phyloP scores from a whole-genome alignment of 2,888 invertebrate genomes.

The Cheilosia vernalis region DNA sequence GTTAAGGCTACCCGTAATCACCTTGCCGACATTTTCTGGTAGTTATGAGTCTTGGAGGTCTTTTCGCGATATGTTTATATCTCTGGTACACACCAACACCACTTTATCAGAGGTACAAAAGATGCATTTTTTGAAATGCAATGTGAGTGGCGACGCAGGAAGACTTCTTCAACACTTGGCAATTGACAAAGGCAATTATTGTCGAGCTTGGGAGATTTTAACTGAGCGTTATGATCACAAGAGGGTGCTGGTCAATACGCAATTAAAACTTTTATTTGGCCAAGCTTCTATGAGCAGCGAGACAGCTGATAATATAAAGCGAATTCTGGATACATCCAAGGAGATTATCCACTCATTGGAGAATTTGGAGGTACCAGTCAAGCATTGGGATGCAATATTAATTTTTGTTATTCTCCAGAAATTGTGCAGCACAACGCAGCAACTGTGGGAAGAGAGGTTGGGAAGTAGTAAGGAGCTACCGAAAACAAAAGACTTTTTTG shows the following conservation, averaged over 20 bases:
- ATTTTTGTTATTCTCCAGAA: not conserved
- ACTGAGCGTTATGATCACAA: constrained; percentile 5
- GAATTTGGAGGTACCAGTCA: not conserved
- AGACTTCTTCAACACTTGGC: not conserved
- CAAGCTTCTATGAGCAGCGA: not conserved
- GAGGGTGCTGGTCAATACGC: constrained; percentile 3
- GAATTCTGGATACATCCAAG: not conserved
- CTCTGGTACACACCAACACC: not conserved
- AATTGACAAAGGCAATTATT: constrained; percentile 3
- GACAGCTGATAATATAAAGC: not conserved
- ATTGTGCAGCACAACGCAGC: not conserved
- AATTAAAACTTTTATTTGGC: not conserved
- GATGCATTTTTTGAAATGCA: not conserved
- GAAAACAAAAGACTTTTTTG: not conserved
- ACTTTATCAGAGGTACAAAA: not conserved
- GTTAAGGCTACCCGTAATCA: not conserved
- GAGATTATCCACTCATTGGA: not conserved
- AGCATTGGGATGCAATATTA: not conserved
- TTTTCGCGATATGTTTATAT: constrained; percentile 6
- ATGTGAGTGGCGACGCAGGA: not conserved
- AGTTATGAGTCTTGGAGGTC: constrained; percentile 10
- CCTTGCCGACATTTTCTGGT: not conserved
- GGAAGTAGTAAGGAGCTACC: not conserved
- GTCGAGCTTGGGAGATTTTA: constrained; percentile 1
- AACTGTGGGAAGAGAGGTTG: not conserved